Evolutionary conservation across 2,113 vertebrate species (phyloP).

Genomic region (human): GRCh38 chr4:158826001-158826500

Average conservation of each 20-base stretch:
- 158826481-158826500: neutral
- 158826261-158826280: too few relatives aligned
- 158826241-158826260: neutral
- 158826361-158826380: neutral
- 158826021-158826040: constrained; percentile 81
- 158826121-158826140: neutral
- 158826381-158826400: neutral
- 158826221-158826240: neutral
- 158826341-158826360: neutral
- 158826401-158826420: neutral
- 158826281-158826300: neutral
- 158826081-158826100: neutral
- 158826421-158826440: neutral
- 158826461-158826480: neutral
- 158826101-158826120: neutral
- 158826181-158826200: neutral
- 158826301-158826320: neutral
- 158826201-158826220: accelerated
- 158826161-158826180: neutral
- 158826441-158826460: neutral
- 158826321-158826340: neutral
- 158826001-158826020: constrained; percentile 92
- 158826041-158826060: constrained; percentile 81
- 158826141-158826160: neutral
- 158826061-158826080: neutral